These are phyloP conservation scores for Psephotus haematonotus DNA, from an alignment of 2,113 vertebrate species.

Conservation along the genomic window DNA sequence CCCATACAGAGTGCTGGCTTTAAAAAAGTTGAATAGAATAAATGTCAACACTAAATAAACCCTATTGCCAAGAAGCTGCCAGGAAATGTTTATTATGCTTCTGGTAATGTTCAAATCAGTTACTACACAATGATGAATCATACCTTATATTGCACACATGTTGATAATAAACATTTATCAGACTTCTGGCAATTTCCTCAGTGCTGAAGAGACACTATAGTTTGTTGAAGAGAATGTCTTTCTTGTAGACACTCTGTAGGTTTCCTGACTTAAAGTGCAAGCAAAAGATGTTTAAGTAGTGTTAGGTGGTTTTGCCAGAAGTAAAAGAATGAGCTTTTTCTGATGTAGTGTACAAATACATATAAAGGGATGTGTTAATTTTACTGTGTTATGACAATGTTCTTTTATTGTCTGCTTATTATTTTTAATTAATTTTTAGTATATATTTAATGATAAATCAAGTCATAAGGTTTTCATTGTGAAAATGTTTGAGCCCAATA, in stretches of 20 bases:
- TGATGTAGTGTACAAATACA: not conserved
- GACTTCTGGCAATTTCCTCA: not conserved
- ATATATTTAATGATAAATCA: not conserved
- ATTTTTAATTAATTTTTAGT: not conserved
- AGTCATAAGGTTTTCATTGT: not conserved
- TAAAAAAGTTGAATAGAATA: not conserved
- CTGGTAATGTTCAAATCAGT: slow-evolving; percentile 40
- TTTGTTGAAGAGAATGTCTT: not conserved
- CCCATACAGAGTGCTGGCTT: not conserved
- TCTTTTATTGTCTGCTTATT: not conserved
- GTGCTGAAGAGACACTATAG: not conserved
- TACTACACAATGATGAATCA: slow-evolving; percentile 42
- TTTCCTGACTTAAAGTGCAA: not conserved
- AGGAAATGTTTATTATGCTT: slow-evolving; percentile 38
- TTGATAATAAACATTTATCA: slow-evolving; percentile 49
- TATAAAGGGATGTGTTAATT: rapidly evolving
- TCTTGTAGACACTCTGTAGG: not conserved
- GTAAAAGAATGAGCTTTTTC: not conserved
- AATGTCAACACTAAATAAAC: slow-evolving; percentile 54
- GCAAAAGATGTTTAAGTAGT: not conserved
- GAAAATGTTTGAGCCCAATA: not conserved
- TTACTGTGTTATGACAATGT: not conserved
- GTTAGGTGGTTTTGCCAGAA: not conserved
- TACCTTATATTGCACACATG: slow-evolving; percentile 37
- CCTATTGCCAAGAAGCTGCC: slow-evolving; percentile 23